Evolutionary conservation across 1,140 invertebrate genomes (phyloP).

Genomic region (Halotydeus destructor): DNA sequence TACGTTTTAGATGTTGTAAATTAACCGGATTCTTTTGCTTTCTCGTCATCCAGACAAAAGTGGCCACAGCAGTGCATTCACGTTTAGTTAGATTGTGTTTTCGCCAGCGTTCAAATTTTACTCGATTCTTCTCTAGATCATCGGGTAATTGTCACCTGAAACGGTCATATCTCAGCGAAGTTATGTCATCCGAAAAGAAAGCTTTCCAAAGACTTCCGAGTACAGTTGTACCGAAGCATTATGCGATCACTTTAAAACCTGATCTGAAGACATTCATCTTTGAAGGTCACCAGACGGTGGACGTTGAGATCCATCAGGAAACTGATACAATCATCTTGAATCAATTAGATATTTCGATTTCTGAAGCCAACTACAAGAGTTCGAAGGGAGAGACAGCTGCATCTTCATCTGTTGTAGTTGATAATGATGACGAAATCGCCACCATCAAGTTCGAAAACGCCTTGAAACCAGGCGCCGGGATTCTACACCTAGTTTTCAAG

Average conservation of each 20-base stretch:
- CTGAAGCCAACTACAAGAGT: conserved; percentile 3
- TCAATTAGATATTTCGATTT: conserved; percentile 19
- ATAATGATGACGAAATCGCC: conserved; percentile 36
- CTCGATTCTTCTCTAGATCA: too few species aligned
- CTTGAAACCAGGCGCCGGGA: conserved; percentile 21
- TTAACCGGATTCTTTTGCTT: too few species aligned
- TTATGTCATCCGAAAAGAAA: background rate
- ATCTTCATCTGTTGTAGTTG: conserved; percentile 42
- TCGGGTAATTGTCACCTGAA: too few species aligned
- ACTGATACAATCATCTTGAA: conserved; percentile 42
- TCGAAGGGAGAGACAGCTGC: conserved; percentile 28
- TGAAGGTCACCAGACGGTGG: conserved; percentile 45
- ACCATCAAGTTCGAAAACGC: conserved; percentile 40
- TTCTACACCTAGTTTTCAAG: conserved; percentile 35
- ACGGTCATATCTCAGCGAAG: too few species aligned
- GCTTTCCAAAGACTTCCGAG: conserved; percentile 34
- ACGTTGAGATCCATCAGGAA: conserved; percentile 26
- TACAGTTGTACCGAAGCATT: conserved; percentile 42
- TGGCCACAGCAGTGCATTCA: too few species aligned
- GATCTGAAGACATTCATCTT: conserved; percentile 44
- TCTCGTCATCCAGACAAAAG: too few species aligned
- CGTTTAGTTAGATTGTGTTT: too few species aligned
- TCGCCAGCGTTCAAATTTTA: too few species aligned
- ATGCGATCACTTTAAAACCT: conserved; percentile 49
- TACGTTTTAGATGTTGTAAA: too few species aligned